These are phyloP conservation scores for Vidua chalybeata DNA, from an alignment of 2,113 vertebrate species.

Conservation along the genomic window DNA sequence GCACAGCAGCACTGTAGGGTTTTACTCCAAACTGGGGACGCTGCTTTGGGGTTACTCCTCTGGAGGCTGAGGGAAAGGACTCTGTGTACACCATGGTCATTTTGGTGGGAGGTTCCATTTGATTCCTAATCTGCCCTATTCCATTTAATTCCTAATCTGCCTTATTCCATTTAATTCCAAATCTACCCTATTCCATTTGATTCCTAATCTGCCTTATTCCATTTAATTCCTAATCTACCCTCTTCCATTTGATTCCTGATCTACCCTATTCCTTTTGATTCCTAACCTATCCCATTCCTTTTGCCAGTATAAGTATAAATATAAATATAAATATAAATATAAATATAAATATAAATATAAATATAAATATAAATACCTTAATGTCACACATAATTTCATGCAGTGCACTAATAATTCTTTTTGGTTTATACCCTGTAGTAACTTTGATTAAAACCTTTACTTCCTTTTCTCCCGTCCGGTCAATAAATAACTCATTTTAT, in stretches of 20 bases:
- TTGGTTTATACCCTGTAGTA: accelerated
- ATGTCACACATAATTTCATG: not conserved
- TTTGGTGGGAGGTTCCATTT: not conserved
- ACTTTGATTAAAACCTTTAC: not conserved
- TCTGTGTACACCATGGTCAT: not conserved
- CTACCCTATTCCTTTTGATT: not conserved
- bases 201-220: not conserved
- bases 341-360: not conserved
- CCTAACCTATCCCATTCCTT: not conserved
- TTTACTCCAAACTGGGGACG: not conserved
- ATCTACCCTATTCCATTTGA: not conserved
- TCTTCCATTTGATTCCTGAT: not conserved
- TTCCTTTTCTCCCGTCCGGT: not conserved
- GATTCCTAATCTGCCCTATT: not conserved
- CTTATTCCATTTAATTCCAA: not conserved
- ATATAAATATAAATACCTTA: not conserved
- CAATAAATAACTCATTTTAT: not conserved
- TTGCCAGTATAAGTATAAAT: not conserved
- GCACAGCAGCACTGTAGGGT: not conserved
- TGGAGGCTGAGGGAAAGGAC: not conserved
- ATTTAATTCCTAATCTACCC: not conserved
- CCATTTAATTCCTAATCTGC: not conserved
- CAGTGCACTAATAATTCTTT: not conserved
- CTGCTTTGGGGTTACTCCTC: not conserved
- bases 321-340: not conserved